A percentile compares a stretch with the other conserved stretches of the same genome.
Evolutionary conservation across 2,113 vertebrate species (phyloP).

Genomic region (Esox niger): DNA sequence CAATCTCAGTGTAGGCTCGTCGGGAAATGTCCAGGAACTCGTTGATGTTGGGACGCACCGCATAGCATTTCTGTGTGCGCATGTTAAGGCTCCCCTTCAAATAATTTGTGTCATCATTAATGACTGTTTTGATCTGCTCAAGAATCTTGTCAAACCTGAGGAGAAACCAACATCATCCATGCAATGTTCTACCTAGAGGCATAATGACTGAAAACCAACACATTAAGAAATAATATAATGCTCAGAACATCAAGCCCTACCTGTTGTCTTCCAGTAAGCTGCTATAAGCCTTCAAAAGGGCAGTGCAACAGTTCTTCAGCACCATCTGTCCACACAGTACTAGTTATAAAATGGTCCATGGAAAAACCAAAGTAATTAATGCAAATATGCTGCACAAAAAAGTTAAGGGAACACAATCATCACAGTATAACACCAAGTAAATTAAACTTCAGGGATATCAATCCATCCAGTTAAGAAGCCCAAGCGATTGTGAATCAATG

Average conservation of each 20-base stretch:
- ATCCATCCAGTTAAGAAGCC: no score
- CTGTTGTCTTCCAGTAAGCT: slow-evolving; percentile 2
- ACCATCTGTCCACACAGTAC: background rate
- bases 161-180: slow-evolving; percentile 25
- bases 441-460: no score
- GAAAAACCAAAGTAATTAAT: background rate
- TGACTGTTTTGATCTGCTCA: slow-evolving; percentile 89
- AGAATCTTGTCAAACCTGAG: slow-evolving; percentile 86
- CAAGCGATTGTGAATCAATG: no score
- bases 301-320: slow-evolving; percentile 2
- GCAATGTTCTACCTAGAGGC: no score
- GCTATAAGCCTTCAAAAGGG: background rate
- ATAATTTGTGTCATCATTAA: slow-evolving; percentile 88
- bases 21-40: slow-evolving; percentile 94
- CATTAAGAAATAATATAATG: no score
- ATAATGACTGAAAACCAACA: no score
- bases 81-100: slow-evolving; percentile 89
- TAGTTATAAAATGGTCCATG: background rate
- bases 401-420: no score
- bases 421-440: no score
- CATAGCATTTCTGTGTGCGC: slow-evolving; percentile 97
- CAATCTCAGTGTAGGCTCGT: slow-evolving; percentile 92
- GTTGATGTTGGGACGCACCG: slow-evolving; percentile 89
- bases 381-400: background rate
- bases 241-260: no score